Evolutionary conservation across 2,113 vertebrate genomes (phyloP).

Genomic region (Callipepla squamata): DNA sequence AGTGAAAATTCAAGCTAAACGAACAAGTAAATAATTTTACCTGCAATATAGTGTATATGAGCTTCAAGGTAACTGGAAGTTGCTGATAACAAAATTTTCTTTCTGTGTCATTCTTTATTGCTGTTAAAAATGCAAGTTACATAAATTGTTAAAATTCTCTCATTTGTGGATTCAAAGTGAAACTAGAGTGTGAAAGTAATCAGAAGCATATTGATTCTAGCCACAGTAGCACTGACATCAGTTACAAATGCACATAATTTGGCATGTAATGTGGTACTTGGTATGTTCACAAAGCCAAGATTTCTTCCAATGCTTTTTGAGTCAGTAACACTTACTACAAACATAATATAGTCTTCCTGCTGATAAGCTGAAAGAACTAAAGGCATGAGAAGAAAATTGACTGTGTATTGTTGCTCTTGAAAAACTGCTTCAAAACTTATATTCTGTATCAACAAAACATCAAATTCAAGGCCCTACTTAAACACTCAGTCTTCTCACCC

Average conservation of each 20-base stretch:
- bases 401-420: background rate
- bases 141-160: constrained; percentile 11
- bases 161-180: background rate
- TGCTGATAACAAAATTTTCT: constrained; percentile 95
- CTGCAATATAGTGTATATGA: constrained; percentile 97
- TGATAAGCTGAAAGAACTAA: background rate
- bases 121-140: constrained; percentile 75
- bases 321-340: background rate
- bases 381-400: background rate
- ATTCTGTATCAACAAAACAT: background rate
- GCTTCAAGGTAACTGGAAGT: constrained; percentile 92
- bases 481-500: background rate
- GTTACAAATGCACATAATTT: background rate
- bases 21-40: constrained; percentile 74
- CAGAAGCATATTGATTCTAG: background rate
- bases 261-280: background rate
- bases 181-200: background rate
- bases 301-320: background rate
- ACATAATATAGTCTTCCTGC: background rate
- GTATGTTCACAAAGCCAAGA: background rate
- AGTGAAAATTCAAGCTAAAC: constrained; percentile 21
- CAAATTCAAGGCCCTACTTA: background rate
- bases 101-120: constrained; percentile 91
- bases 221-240: background rate
- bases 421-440: background rate